Evolutionary conservation across 64 coral and sea anemone species (phyloP).

Genomic region (Cladopsammia gracilis): DNA sequence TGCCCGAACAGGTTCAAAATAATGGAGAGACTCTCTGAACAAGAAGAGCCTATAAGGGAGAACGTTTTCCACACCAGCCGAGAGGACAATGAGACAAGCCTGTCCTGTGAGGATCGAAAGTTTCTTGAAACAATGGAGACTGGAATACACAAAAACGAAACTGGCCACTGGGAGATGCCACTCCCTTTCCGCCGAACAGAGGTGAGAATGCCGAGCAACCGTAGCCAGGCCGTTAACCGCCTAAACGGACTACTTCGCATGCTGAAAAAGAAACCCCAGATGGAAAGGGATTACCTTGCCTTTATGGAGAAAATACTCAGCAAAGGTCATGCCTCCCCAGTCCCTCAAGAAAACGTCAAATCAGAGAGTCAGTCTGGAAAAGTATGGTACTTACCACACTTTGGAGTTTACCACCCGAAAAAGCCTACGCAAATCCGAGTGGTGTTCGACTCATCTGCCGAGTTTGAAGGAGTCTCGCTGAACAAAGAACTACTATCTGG

Average conservation of each 20-base stretch:
- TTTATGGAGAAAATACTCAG: slow-evolving; percentile 9
- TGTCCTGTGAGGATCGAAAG: neutral
- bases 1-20: neutral
- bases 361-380: neutral
- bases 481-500: slow-evolving; percentile 14
- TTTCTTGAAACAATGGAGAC: neutral
- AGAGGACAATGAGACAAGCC: neutral
- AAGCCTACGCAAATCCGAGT: too few species aligned
- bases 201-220: neutral
- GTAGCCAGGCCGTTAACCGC: neutral
- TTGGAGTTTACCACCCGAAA: neutral
- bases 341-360: neutral
- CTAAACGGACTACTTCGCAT: neutral
- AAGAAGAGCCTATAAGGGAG: neutral
- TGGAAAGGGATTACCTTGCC: neutral
- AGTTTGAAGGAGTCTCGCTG: slow-evolving; percentile 2
- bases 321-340: neutral
- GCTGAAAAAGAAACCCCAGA: neutral
- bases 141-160: neutral
- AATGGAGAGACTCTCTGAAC: neutral
- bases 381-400: slow-evolving; percentile 19
- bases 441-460: neutral
- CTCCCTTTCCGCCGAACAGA: neutral
- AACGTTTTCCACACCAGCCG: neutral
- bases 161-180: neutral